Conservation (phyloP, 2,797 vertebrate species). For the Melanotaenia pygmaea region DNA sequence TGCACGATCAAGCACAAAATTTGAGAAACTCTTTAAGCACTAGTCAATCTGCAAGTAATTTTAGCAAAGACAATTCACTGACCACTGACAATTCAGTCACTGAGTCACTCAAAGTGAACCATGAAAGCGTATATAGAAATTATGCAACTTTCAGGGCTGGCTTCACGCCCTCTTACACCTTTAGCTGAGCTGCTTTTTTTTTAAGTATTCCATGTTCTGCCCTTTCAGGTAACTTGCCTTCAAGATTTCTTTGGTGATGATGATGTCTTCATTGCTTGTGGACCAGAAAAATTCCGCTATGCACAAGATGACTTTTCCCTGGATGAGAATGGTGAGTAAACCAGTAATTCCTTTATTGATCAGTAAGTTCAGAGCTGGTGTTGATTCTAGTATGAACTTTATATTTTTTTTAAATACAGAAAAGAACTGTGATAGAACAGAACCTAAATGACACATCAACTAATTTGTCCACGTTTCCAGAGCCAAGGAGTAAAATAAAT, state of each 20-base stretch:
- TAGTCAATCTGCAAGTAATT: not conserved
- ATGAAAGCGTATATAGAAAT: not conserved
- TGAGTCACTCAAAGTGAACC: not conserved
- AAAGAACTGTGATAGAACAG: too few relatives aligned
- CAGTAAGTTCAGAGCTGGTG: not conserved
- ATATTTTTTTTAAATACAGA: not conserved
- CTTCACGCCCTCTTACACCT: not conserved
- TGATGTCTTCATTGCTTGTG: conserved; percentile 97
- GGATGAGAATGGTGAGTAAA: conserved; percentile 96
- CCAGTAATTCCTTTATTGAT: not conserved
- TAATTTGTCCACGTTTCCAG: not conserved
- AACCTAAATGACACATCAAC: not conserved
- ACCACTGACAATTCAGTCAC: not conserved
- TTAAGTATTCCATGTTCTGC: conserved; percentile 23
- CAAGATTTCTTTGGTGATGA: conserved; percentile 99
- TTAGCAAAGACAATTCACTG: not conserved
- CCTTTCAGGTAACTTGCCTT: conserved; percentile 92
- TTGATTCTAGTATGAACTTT: not conserved
- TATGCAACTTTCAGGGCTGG: not conserved
- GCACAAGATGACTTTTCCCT: conserved; percentile 99
- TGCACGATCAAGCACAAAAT: not conserved
- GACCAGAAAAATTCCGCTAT: conserved; percentile 98
- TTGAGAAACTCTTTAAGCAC: not conserved
- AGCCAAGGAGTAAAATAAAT: not conserved
- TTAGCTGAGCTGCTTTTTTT: not conserved